These are phyloP conservation scores for Magallana gigas DNA, from an alignment of 1,140 invertebrate species.

Conservation along the genomic window DNA sequence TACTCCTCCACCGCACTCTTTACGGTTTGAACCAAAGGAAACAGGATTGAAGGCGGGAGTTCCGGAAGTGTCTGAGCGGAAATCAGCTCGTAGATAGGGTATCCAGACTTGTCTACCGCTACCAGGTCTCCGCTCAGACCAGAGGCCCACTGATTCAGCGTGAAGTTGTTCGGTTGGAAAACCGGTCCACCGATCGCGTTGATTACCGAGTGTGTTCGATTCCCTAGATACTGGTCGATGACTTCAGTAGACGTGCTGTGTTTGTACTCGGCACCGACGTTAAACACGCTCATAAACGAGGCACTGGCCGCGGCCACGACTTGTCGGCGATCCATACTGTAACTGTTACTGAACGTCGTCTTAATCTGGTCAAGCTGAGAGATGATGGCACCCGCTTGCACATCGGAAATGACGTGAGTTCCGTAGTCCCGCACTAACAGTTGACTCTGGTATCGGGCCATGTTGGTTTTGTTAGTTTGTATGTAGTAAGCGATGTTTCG, in stretches of 20 bases:
- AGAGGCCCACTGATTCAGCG: conserved; percentile 54
- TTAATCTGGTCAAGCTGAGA: conserved; percentile 52
- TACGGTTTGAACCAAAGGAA: conserved; percentile 11
- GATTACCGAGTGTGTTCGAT: conserved; percentile 54
- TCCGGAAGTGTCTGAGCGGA: background rate
- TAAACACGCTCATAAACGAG: conserved; percentile 65
- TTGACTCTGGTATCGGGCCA: conserved; percentile 66
- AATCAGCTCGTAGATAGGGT: conserved; percentile 14
- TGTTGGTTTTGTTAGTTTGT: conserved; percentile 62
- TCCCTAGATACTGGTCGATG: conserved; percentile 60
- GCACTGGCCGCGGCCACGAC: conserved; percentile 51
- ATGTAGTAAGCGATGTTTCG: conserved; percentile 61
- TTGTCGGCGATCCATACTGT: conserved; percentile 43
- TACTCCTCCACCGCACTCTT: conserved; percentile 60
- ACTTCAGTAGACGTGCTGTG: conserved; percentile 3
- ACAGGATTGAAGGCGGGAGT: conserved; percentile 12
- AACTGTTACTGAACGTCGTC: conserved; percentile 46
- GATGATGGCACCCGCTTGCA: conserved; percentile 67
- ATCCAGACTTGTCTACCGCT: conserved; percentile 38
- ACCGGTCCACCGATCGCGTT: conserved; percentile 51
- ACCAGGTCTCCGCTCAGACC: conserved; percentile 20
- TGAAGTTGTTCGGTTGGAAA: conserved; percentile 55
- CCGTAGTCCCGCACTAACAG: conserved; percentile 73
- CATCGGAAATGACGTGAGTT: conserved; percentile 64
- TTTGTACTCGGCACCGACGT: conserved; percentile 50